These are phyloP conservation scores for Margarornis squamiger DNA, from an alignment of 2,797 vertebrate species.

Conservation along the genomic window DNA sequence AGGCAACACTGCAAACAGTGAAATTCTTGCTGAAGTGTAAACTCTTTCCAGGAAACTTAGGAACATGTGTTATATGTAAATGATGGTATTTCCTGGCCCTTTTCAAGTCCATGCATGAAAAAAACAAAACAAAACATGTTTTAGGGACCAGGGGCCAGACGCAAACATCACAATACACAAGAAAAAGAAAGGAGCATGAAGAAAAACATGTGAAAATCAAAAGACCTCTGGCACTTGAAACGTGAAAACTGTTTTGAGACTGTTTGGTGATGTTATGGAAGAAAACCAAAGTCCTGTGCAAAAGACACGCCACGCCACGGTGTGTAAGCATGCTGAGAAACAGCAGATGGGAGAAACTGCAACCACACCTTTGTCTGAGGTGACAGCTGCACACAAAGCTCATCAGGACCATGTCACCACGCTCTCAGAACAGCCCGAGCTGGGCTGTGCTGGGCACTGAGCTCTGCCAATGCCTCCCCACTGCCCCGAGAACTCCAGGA, in stretches of 20 bases:
- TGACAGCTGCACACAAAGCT: neutral
- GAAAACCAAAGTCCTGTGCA: conserved; percentile 46
- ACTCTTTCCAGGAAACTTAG: conserved; percentile 12
- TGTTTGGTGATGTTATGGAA: conserved; percentile 34
- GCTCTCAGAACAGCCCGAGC: neutral
- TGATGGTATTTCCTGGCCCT: conserved; percentile 19
- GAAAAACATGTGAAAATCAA: conserved; percentile 40
- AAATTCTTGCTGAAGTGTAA: neutral
- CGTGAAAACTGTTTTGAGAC: neutral
- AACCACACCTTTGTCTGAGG: conserved; percentile 19
- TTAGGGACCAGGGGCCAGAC: conserved; percentile 17
- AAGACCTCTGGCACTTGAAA: neutral
- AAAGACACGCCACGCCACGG: neutral
- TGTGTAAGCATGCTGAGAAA: conserved; percentile 13
- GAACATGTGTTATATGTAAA: conserved; percentile 39
- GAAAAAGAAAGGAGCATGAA: conserved; percentile 26
- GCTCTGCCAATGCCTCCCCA: neutral
- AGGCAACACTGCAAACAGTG: neutral
- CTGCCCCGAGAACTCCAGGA: neutral
- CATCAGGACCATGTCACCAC: neutral
- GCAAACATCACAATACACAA: conserved; percentile 26
- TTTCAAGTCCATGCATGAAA: conserved; percentile 66
- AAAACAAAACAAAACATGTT: neutral
- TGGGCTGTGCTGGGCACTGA: neutral
- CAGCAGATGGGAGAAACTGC: conserved; percentile 4